These are phyloP conservation scores for Micrasema minimum DNA, from an alignment of 1,140 invertebrate species.

Conservation along the genomic window DNA sequence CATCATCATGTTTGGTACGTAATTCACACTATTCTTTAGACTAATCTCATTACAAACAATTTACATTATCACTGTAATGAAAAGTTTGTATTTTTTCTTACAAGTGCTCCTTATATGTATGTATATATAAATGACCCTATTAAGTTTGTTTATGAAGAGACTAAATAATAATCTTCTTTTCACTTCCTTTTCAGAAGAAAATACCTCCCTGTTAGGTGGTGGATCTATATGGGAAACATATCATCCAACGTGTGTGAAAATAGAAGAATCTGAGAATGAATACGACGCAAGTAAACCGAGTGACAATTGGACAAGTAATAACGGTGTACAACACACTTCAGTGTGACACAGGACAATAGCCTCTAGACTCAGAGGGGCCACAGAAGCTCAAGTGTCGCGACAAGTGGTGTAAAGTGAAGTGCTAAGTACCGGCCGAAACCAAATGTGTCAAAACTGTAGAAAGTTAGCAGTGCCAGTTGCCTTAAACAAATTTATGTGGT, in stretches of 20 bases:
- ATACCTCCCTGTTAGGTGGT: constrained; percentile 78
- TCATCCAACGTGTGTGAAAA: constrained; percentile 91
- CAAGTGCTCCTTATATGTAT: too few relatives aligned
- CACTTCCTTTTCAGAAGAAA: constrained; percentile 73
- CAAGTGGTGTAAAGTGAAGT: neutral
- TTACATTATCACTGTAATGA: neutral
- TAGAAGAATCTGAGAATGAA: constrained; percentile 89
- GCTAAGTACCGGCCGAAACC: neutral
- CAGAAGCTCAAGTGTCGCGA: constrained; percentile 11
- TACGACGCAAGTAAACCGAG: constrained; percentile 46
- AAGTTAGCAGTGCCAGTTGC: constrained; percentile 45
- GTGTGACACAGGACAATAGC: constrained; percentile 62
- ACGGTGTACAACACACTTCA: constrained; percentile 58
- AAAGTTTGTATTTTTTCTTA: too few relatives aligned
- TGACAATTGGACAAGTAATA: constrained; percentile 45
- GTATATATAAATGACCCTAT: too few relatives aligned
- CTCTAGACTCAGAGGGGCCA: constrained; percentile 49
- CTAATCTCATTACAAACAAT: neutral
- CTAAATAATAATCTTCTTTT: too few relatives aligned
- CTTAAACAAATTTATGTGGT: constrained; percentile 48
- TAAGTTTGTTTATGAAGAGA: too few relatives aligned
- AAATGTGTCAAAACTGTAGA: constrained; percentile 42
- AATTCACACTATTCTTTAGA: too few relatives aligned
- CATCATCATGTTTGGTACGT: constrained; percentile 65
- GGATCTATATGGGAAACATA: constrained; percentile 84